Percentiles rank a stretch among this genome's conserved stretches.
These are phyloP conservation scores for Coracias cyanogaster DNA, from an alignment of 2,797 vertebrate genomes.

Conservation along the genomic window DNA sequence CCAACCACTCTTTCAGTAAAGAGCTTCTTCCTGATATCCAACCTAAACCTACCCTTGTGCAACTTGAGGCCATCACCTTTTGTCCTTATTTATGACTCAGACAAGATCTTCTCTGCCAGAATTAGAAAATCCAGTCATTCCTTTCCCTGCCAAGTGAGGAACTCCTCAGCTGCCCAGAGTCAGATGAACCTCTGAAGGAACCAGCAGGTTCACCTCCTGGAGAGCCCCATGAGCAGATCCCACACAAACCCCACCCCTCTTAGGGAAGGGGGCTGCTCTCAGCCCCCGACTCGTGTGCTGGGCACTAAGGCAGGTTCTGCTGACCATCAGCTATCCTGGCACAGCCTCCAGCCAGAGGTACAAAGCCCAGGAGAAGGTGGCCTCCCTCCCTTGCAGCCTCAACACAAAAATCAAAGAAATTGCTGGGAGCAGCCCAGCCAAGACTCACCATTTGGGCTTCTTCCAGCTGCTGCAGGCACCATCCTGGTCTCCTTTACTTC, in stretches of 20 bases:
- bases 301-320: not conserved
- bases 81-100: not conserved
- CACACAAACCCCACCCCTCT: fast-evolving
- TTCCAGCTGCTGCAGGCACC: not conserved
- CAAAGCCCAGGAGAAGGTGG: not conserved
- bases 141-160: not conserved
- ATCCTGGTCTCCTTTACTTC: fast-evolving
- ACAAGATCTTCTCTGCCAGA: not conserved
- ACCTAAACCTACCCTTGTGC: no score
- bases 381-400: not conserved
- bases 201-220: not conserved
- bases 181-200: not conserved
- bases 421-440: not conserved
- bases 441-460: not conserved
- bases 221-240: not conserved
- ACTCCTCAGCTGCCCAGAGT: not conserved
- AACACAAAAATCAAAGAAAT: not conserved
- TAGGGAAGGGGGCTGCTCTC: not conserved
- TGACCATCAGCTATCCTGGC: not conserved
- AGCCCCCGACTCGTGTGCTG: not conserved
- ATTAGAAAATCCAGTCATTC: not conserved
- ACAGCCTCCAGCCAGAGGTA: not conserved
- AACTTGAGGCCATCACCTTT: no score
- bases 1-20: no score
- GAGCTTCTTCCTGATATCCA: no score